Conservation (phyloP, 2,797 vertebrate species). For the Dryobates pubescens region DNA sequence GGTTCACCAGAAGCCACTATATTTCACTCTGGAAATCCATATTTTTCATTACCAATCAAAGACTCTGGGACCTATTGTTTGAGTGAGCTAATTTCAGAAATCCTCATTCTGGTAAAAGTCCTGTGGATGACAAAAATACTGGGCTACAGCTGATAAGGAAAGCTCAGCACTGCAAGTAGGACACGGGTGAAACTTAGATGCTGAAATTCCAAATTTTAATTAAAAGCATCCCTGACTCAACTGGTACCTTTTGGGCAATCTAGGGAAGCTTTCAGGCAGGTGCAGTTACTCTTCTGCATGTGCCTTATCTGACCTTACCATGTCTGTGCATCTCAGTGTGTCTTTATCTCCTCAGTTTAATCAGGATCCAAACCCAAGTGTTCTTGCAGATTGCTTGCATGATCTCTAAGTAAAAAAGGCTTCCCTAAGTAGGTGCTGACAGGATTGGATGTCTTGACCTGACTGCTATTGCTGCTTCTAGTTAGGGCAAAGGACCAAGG, state of each 20-base stretch:
- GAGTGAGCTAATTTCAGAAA: neutral
- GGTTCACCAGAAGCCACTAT: neutral
- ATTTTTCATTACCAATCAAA: neutral
- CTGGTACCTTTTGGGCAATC: neutral
- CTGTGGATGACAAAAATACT: neutral
- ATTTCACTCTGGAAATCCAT: neutral
- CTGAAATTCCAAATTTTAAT: neutral
- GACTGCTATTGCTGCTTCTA: neutral
- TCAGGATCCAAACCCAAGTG: neutral
- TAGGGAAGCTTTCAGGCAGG: neutral
- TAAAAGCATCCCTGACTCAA: neutral
- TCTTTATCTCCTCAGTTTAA: neutral
- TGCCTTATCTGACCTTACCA: neutral
- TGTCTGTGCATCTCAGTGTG: neutral
- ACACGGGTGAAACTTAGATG: neutral
- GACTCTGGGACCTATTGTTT: neutral
- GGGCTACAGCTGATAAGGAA: neutral
- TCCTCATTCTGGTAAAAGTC: neutral
- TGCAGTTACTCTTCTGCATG: neutral
- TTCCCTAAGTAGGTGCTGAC: neutral
- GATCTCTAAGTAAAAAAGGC: neutral
- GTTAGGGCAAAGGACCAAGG: neutral
- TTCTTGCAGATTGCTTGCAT: neutral
- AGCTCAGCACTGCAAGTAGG: neutral
- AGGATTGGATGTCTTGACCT: neutral